Base-by-base conservation (phyloP, 2,888 invertebrate genomes). In the Thymelicus sylvestris region DNA sequence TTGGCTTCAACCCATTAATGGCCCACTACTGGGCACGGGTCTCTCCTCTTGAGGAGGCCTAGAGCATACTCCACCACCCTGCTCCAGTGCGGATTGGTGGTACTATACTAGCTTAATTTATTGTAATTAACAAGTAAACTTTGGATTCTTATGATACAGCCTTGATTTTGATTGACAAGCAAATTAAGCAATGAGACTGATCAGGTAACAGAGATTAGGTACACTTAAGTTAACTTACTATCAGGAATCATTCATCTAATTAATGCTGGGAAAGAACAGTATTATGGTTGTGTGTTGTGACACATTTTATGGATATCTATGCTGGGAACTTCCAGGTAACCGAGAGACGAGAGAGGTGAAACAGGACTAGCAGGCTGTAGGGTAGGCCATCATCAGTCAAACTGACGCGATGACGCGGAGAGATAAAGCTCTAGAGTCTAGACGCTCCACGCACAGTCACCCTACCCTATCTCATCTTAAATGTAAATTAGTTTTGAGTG, bases 401-500 rank as follows among this genome's bases (percentile, higher is more conserved):
- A 24, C 39, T 69, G 69, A 64, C 59, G 38, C 52, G n/a, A 39
- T 69, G 69, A 64, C 59, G 38, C 52, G n/a, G 48, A 47, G 24
- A 38, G 64, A 59, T 15, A 55, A 44, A 31, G 31, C 31, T 31
- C 31, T 31, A 19, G 19, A n/a, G n/a, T n/a, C 19, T 19, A 13
- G 12, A 41, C 7, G 57, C 47, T 12, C 13, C 24, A 59, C 48
- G 48, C 70, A 31, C 19, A 47, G 5, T 13, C 50, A 55, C 31
- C 38, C 57, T 19, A 55, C 31, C 38, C 57, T 19, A 61, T 15
- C 70, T 31, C 15, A 61, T 67, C 41, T 70, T n/a, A 47, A 63
- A 70, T 70, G 70, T 66, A 52, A 70, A 70, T 70, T 66, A 52
- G 41, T 65, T 50, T 52, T 61, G 60, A 66, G 41, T 52, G 57